Evolutionary conservation across 2,888 invertebrate species (phyloP).

Genomic region (Drosophila helvetica): DNA sequence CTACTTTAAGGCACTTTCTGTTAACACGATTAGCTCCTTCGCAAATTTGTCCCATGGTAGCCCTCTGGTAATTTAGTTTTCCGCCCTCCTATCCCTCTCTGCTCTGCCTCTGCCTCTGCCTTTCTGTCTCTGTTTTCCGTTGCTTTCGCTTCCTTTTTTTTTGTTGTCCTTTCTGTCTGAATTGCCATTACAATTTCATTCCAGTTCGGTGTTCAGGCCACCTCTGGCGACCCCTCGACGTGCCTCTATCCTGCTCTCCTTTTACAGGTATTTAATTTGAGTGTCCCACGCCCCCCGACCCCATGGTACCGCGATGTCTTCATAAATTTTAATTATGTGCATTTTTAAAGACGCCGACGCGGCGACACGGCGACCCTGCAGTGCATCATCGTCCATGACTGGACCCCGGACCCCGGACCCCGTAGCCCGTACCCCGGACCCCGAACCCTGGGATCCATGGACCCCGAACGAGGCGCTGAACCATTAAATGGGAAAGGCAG

Average conservation of each 20-base stretch:
- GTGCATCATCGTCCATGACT: conserved; percentile 27
- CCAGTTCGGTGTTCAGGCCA: conserved; percentile 16
- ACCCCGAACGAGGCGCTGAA: conserved; percentile 39
- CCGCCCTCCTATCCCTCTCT: not conserved
- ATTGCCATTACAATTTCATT: conserved; percentile 36
- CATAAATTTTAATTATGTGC: conserved; percentile 72
- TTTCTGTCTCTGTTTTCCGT: not conserved
- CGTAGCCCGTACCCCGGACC: no score
- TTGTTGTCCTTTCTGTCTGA: conserved; percentile 6
- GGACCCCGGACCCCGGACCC: no score
- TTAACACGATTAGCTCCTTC: no score
- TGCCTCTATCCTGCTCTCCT: not conserved
- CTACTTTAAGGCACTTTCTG: no score
- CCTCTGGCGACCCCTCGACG: conserved; percentile 6
- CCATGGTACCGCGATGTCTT: conserved; percentile 8
- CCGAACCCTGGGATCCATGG: not conserved
- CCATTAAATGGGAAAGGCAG: conserved; percentile 55
- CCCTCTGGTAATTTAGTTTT: not conserved
- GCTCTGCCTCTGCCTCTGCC: no score
- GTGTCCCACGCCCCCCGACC: conserved; percentile 34
- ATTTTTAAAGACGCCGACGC: conserved; percentile 50
- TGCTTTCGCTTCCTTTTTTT: conserved; percentile 8
- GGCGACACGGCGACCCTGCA: conserved; percentile 25
- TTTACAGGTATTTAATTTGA: conserved; percentile 51
- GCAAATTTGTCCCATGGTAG: no score